Evolutionary conservation across 2,888 invertebrate species (phyloP).

Genomic region (Epirrhoe tristata): DNA sequence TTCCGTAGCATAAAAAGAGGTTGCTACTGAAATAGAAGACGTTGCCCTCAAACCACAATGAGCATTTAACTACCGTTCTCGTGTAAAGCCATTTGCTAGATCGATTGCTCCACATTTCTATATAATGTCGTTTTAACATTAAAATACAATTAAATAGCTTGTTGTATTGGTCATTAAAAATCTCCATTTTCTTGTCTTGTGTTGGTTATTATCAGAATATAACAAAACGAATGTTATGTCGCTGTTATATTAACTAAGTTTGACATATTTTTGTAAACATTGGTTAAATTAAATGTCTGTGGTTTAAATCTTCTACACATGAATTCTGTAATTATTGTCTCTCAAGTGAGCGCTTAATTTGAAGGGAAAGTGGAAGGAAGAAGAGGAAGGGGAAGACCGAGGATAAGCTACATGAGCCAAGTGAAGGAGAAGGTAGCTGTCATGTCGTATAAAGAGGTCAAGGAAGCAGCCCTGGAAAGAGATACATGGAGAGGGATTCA

Average conservation of each 20-base stretch:
- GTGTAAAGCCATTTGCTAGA: slow-evolving; percentile 10
- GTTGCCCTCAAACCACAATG: slow-evolving; percentile 19
- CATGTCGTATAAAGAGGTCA: no score
- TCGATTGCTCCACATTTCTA: slow-evolving; percentile 22
- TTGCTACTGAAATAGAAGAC: slow-evolving; percentile 4
- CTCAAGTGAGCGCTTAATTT: neutral
- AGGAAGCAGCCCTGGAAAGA: no score
- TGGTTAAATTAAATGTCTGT: no score
- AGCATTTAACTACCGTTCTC: slow-evolving; percentile 12
- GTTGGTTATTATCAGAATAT: neutral
- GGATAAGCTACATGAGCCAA: no score
- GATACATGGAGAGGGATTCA: no score
- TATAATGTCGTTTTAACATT: slow-evolving; percentile 27
- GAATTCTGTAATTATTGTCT: no score
- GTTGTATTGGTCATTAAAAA: neutral
- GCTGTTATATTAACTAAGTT: neutral
- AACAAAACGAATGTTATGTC: neutral
- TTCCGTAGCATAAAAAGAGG: slow-evolving; percentile 11
- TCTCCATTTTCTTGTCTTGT: neutral
- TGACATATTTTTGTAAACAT: neutral
- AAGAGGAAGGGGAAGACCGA: no score
- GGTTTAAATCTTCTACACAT: no score
- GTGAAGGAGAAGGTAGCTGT: no score
- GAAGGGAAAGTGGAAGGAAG: no score
- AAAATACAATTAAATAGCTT: slow-evolving; percentile 26